Conservation (phyloP, 1,140 invertebrate species). For the Chironomus striatipennis region DNA sequence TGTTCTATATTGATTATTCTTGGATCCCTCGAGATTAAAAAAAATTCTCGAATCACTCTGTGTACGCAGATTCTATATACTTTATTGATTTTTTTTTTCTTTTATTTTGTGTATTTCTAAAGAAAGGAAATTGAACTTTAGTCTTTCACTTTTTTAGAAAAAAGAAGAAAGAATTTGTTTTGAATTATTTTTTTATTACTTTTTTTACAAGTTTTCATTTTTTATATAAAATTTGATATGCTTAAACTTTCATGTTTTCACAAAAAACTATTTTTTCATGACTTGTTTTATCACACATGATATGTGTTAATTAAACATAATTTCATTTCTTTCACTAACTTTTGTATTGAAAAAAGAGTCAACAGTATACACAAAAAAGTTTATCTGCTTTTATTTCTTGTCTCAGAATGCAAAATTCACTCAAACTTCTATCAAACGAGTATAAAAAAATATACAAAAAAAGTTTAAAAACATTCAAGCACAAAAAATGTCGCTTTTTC, state of each 20-base stretch:
- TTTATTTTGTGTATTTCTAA: neutral
- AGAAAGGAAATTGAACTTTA: no score
- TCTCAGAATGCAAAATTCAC: neutral
- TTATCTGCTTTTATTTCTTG: neutral
- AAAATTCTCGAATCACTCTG: neutral
- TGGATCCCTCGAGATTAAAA: neutral
- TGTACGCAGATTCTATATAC: neutral
- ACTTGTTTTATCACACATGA: neutral
- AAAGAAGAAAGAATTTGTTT: no score
- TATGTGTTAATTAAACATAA: neutral
- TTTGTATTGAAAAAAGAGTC: neutral
- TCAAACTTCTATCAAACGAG: neutral
- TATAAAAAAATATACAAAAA: neutral
- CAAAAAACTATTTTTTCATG: neutral
- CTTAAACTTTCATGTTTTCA: neutral
- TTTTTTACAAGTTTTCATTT: no score
- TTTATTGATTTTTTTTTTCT: conserved; percentile 18
- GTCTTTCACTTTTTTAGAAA: no score
- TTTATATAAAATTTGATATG: neutral
- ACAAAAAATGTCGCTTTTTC: neutral
- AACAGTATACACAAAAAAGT: neutral
- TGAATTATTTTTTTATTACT: no score
- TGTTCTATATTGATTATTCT: neutral
- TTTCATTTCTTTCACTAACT: neutral
- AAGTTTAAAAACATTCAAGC: neutral